These are phyloP conservation scores for Seriola aureovittata DNA, from an alignment of 2,113 vertebrate genomes.

Conservation along the genomic window DNA sequence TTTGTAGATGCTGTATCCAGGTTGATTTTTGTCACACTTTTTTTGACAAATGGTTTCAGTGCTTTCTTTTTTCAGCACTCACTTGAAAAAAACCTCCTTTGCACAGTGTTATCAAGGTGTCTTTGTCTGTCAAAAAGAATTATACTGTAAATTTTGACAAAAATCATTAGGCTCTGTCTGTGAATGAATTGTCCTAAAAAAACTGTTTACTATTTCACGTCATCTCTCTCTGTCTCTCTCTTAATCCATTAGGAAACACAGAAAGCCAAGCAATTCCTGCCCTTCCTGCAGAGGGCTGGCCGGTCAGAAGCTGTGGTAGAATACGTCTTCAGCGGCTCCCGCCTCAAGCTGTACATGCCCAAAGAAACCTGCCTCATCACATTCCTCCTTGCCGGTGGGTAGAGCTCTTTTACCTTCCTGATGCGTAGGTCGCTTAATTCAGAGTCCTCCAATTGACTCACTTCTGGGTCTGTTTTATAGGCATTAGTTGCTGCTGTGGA, in stretches of 20 bases:
- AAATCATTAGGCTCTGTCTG: neutral
- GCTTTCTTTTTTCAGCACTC: neutral
- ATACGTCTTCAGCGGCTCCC: conserved; percentile 97
- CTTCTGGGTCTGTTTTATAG: neutral
- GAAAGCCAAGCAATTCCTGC: conserved; percentile 98
- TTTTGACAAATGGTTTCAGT: neutral
- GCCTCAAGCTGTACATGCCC: conserved; percentile 97
- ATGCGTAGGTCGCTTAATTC: conserved; percentile 26
- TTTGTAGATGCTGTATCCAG: neutral
- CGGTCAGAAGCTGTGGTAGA: conserved; percentile 97
- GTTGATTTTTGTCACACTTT: neutral
- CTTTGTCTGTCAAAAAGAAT: neutral
- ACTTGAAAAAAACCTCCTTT: neutral
- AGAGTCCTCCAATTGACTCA: conserved; percentile 10
- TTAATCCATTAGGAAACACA: conserved; percentile 89
- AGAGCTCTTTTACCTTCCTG: conserved; percentile 14
- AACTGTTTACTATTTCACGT: neutral
- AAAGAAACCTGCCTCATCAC: conserved; percentile 99
- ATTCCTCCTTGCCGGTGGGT: conserved; percentile 95
- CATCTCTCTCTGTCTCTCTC: neutral
- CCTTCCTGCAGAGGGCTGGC: conserved; percentile 95
- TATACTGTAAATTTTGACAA: neutral
- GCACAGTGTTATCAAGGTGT: neutral
- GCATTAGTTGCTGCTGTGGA: neutral
- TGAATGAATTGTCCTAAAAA: neutral